A percentile compares a stretch with the other conserved stretches of the same genome.
These are phyloP conservation scores for Heliconius sara DNA, from an alignment of 2,888 invertebrate genomes.

Conservation along the genomic window DNA sequence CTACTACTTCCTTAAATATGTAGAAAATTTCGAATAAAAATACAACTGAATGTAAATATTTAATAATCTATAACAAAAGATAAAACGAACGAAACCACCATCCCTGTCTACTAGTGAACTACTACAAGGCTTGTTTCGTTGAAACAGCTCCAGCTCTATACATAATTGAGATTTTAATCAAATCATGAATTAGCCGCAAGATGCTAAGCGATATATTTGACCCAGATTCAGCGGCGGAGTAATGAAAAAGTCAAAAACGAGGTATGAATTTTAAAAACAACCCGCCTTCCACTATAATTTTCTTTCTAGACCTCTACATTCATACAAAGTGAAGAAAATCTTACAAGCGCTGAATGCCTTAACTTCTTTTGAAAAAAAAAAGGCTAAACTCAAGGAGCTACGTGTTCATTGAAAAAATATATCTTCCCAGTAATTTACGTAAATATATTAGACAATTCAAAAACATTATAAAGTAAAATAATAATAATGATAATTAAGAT, in stretches of 20 bases:
- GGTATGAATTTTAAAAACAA: constrained; percentile 32
- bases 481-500: too few species aligned
- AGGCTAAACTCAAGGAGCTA: background rate
- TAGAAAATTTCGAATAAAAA: too few species aligned
- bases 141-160: constrained; percentile 1
- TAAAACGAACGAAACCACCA: background rate
- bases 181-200: constrained; percentile 35
- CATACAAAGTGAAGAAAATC: constrained; percentile 15
- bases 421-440: too few species aligned
- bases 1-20: too few species aligned
- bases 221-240: constrained; percentile 25
- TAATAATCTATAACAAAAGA: background rate
- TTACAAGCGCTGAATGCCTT: constrained; percentile 5
- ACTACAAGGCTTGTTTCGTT: background rate
- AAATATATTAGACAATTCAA: too few species aligned
- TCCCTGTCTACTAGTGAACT: background rate
- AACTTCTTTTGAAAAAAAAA: constrained; percentile 1
- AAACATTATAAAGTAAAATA: too few species aligned
- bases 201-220: constrained; percentile 29
- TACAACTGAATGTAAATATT: too few species aligned
- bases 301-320: background rate
- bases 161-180: constrained; percentile 35
- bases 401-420: background rate
- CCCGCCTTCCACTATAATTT: constrained; percentile 13
- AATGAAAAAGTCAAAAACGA: constrained; percentile 24